Conservation (phyloP, 2,888 invertebrate species). For the Hoplodrina ambigua region DNA sequence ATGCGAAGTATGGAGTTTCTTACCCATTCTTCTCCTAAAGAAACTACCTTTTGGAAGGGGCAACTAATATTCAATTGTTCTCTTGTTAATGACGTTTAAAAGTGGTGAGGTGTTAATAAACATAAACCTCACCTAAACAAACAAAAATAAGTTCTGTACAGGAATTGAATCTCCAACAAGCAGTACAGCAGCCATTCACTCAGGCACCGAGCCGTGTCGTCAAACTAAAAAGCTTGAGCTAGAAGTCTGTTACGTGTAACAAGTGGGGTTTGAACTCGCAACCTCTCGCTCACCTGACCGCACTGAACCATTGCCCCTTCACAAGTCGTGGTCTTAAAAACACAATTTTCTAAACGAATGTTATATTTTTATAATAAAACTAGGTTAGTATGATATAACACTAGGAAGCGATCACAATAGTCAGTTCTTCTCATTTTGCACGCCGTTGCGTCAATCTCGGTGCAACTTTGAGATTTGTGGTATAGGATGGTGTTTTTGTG, state of each 20-base stretch:
- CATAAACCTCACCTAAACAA: too few species aligned
- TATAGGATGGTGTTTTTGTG: conserved; percentile 70
- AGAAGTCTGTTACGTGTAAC: neutral
- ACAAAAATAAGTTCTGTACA: too few species aligned
- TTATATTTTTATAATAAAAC: conserved; percentile 56
- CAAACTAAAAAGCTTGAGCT: too few species aligned
- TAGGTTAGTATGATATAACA: conserved; percentile 74
- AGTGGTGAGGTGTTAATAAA: too few species aligned
- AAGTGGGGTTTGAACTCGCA: neutral
- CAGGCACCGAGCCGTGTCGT: too few species aligned
- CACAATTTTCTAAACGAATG: conserved; percentile 49
- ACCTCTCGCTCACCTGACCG: neutral
- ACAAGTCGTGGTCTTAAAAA: conserved; percentile 36
- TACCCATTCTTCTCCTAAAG: too few species aligned
- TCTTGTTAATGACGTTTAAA: too few species aligned
- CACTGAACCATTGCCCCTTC: neutral
- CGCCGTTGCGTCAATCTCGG: conserved; percentile 81
- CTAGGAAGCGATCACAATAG: conserved; percentile 78
- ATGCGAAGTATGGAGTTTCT: too few species aligned
- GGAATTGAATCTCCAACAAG: too few species aligned
- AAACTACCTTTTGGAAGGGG: too few species aligned
- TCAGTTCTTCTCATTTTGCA: conserved; percentile 84
- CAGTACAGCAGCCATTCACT: too few species aligned
- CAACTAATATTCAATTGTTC: too few species aligned
- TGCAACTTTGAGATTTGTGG: conserved; percentile 75